These are phyloP conservation scores for Ptilorrhoa leucosticta DNA, from an alignment of 2,113 vertebrate species.

Conservation along the genomic window DNA sequence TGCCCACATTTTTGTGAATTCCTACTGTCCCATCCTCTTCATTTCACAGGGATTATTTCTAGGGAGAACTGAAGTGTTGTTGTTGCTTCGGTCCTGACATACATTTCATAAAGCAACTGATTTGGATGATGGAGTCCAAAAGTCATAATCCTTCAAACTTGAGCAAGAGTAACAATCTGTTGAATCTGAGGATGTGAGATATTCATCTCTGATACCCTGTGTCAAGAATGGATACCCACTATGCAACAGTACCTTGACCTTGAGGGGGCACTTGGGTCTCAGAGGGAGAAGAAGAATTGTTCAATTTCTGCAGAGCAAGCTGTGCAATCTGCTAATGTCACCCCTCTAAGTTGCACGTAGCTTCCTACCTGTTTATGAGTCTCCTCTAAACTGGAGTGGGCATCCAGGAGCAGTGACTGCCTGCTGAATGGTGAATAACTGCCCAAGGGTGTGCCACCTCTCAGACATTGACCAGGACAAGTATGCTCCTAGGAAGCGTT, in stretches of 20 bases:
- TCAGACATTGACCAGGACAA: not conserved
- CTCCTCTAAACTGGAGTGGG: not conserved
- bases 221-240: not conserved
- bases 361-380: not conserved
- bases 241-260: not conserved
- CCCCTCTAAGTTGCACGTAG: not conserved
- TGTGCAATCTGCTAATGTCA: not conserved
- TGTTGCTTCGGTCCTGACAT: not conserved
- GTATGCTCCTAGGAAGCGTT: not conserved
- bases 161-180: not conserved
- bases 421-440: not conserved
- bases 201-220: not conserved
- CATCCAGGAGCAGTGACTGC: not conserved
- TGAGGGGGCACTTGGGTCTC: not conserved
- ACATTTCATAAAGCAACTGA: not conserved
- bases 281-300: not conserved
- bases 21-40: not conserved
- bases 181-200: not conserved
- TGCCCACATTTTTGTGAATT: not conserved
- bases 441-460: not conserved
- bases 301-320: not conserved
- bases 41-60: accelerated
- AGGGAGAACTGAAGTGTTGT: not conserved
- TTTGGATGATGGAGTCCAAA: not conserved
- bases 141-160: not conserved